A percentile compares a stretch with the other conserved stretches of the same genome.
These are phyloP conservation scores for Cybosia mesomella DNA, from an alignment of 2,888 invertebrate species.

Conservation along the genomic window DNA sequence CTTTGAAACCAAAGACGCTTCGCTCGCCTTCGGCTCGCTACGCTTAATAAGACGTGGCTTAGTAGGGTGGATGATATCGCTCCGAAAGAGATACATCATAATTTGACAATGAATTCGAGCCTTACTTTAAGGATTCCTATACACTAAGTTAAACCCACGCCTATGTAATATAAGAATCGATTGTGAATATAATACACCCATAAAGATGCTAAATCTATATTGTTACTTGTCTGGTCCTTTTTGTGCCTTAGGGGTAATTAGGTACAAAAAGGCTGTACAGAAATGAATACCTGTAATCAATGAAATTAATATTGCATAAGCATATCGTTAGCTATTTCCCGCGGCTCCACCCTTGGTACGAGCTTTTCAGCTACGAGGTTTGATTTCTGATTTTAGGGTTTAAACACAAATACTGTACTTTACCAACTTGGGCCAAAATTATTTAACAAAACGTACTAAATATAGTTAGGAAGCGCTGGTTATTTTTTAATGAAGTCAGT, in stretches of 20 bases:
- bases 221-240: too few relatives aligned
- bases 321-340: neutral
- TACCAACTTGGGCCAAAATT: too few relatives aligned
- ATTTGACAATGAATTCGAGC: conserved; percentile 13
- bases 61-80: neutral
- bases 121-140: conserved; percentile 13
- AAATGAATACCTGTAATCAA: neutral
- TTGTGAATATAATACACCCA: conserved; percentile 2
- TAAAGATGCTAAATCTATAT: neutral
- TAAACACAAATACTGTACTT: too few relatives aligned
- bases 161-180: conserved; percentile 3
- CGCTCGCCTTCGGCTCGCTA: too few relatives aligned
- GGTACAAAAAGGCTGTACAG: neutral
- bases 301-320: neutral
- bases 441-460: neutral
- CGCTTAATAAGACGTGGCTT: too few relatives aligned
- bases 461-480: neutral
- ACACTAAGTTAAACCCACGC: neutral
- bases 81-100: neutral
- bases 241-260: too few relatives aligned
- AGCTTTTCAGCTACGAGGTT: neutral
- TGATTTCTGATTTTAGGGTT: too few relatives aligned
- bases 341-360: neutral
- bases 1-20: too few relatives aligned
- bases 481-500: neutral